These are phyloP conservation scores for Misgurnus mizolepis DNA, from an alignment of 2,113 vertebrate genomes.

Conservation along the genomic window DNA sequence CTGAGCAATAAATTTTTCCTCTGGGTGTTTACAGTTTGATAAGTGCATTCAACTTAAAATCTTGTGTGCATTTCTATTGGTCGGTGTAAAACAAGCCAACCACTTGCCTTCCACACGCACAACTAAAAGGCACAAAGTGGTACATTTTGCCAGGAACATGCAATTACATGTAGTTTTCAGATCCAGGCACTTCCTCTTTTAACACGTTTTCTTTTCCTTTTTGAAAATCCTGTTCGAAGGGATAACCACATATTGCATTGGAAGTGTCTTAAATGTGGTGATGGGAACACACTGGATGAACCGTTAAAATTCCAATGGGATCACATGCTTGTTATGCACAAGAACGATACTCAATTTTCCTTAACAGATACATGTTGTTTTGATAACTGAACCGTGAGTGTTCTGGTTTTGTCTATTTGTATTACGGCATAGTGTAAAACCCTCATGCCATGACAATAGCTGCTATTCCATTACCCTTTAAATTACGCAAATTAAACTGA, in stretches of 20 bases:
- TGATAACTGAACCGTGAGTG: no score
- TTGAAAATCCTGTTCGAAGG: constrained; percentile 38
- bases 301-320: constrained; percentile 60
- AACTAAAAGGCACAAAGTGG: constrained; percentile 46
- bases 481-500: no score
- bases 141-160: constrained; percentile 54
- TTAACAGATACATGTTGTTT: background rate
- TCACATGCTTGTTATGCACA: constrained; percentile 55
- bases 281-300: constrained; percentile 44
- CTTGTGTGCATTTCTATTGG: constrained; percentile 55
- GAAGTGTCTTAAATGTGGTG: constrained; percentile 53
- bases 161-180: constrained; percentile 62
- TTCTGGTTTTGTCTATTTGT: no score
- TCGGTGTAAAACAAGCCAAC: constrained; percentile 58
- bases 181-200: constrained; percentile 55
- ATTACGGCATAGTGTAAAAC: no score
- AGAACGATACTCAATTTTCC: constrained; percentile 26
- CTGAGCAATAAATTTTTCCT: no score
- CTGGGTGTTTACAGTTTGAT: constrained; percentile 58
- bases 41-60: constrained; percentile 57
- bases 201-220: constrained; percentile 53
- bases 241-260: constrained; percentile 39
- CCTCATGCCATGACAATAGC: no score
- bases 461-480: no score
- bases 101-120: constrained; percentile 53